These are phyloP conservation scores for Apteryx owenii DNA, from an alignment of 2,113 vertebrate genomes.

Conservation along the genomic window DNA sequence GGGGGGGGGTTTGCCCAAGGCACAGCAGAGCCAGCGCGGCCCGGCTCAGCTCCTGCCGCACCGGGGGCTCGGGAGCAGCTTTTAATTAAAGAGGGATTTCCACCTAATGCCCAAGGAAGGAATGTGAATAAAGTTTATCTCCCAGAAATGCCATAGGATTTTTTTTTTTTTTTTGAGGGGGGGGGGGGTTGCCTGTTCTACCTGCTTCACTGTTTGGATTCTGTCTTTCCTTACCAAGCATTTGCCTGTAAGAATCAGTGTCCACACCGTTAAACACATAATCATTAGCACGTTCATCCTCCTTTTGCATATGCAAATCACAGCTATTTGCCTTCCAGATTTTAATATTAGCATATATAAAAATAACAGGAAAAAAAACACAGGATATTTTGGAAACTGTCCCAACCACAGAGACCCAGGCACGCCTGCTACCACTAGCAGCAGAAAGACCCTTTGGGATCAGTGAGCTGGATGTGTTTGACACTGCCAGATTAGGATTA, in stretches of 20 bases:
- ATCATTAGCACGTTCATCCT: not conserved
- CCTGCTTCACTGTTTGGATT: fast-evolving
- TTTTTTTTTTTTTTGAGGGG: not conserved
- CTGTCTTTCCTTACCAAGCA: not conserved
- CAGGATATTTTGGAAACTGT: not conserved
- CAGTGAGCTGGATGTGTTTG: not conserved
- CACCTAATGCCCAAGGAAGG: not conserved
- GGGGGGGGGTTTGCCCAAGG: no score
- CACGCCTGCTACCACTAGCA: fast-evolving
- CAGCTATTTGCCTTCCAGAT: not conserved
- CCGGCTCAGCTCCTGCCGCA: not conserved
- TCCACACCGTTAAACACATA: not conserved
- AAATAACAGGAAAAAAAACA: not conserved
- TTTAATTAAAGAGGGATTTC: constrained; percentile 17
- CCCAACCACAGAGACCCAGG: not conserved
- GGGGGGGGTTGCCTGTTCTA: not conserved
- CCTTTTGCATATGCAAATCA: not conserved
- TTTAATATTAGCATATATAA: not conserved
- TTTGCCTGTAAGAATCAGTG: not conserved
- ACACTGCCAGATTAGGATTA: not conserved
- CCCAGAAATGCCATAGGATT: not conserved
- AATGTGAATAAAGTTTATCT: not conserved
- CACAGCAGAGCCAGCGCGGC: not conserved
- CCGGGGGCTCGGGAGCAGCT: not conserved
- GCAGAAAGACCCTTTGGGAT: not conserved